Percentiles rank a stretch among this genome's conserved stretches.
Conservation (phyloP, 1,140 invertebrate genomes). For the Lordiphosa mommai region DNA sequence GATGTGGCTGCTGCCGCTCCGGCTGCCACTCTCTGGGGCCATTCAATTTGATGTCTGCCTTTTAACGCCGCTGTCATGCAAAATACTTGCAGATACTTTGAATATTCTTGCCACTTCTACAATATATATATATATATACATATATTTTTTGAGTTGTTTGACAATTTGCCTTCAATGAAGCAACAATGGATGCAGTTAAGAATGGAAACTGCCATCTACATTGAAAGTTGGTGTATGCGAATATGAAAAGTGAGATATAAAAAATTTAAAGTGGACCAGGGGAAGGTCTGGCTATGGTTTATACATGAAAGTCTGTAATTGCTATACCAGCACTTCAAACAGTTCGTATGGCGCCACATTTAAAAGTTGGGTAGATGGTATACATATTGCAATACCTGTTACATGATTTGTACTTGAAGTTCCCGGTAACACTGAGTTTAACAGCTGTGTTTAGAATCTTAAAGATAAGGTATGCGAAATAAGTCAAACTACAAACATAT, state of each 20-base stretch:
- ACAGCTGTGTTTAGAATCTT: too few species aligned
- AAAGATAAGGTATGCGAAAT: too few species aligned
- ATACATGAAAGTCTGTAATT: too few species aligned
- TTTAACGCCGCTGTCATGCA: conserved; percentile 69
- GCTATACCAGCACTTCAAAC: too few species aligned
- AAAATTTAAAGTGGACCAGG: conserved; percentile 2
- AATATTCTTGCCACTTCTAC: conserved; percentile 41
- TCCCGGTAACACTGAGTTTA: too few species aligned
- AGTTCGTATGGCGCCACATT: too few species aligned
- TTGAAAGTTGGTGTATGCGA: neutral
- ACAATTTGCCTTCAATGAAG: conserved; percentile 47
- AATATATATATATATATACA: neutral
- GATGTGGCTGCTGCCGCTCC: conserved; percentile 10
- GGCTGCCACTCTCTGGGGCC: conserved; percentile 15
- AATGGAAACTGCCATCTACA: conserved; percentile 22
- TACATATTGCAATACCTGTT: too few species aligned
- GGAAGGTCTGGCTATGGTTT: too few species aligned
- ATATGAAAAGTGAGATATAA: conserved; percentile 2
- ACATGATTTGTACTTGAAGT: too few species aligned
- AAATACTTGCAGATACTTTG: conserved; percentile 69
- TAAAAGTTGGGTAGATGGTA: too few species aligned
- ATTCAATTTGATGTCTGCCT: conserved; percentile 71
- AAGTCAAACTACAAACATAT: too few species aligned
- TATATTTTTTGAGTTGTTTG: conserved; percentile 18
- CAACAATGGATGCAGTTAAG: conserved; percentile 39